A percentile compares a stretch with the other conserved stretches of the same genome.
phyloP scores from a whole-genome alignment of 1,140 invertebrate genomes.

The Elymnias hypermnestra region DNA sequence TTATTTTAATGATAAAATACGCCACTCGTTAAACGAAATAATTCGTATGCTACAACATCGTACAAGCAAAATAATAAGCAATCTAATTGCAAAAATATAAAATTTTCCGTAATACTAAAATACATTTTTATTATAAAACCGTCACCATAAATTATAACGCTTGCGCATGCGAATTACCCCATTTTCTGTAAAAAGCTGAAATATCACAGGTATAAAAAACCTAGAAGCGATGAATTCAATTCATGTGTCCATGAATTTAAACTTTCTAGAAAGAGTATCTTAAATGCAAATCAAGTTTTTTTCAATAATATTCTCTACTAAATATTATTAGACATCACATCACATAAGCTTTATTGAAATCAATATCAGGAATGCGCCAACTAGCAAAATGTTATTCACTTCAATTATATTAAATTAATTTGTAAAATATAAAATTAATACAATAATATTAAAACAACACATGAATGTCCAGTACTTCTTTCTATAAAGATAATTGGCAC shows the following conservation, averaged over 20 bases:
- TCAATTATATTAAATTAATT: background rate
- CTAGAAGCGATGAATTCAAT: conserved; percentile 50
- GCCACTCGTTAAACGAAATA: conserved; percentile 53
- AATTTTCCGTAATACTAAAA: conserved; percentile 25
- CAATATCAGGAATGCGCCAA: conserved; percentile 63
- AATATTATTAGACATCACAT: conserved; percentile 67
- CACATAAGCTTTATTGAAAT: conserved; percentile 62
- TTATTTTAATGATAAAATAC: conserved; percentile 40
- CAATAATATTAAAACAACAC: too few species aligned
- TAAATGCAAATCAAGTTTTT: conserved; percentile 41
- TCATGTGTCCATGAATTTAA: conserved; percentile 30
- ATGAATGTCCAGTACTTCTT: too few species aligned
- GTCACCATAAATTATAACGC: conserved; percentile 47
- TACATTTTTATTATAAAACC: conserved; percentile 44
- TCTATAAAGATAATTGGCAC: conserved; percentile 56
- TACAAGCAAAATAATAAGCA: conserved; percentile 63
- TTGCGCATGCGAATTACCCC: conserved; percentile 61
- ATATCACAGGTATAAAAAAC: conserved; percentile 33
- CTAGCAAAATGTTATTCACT: background rate
- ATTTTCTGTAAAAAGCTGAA: conserved; percentile 42
- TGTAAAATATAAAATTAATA: too few species aligned
- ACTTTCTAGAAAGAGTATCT: conserved; percentile 33
- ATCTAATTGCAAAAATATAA: conserved; percentile 52
- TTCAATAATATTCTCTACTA: conserved; percentile 44
- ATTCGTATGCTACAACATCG: conserved; percentile 52